Percentiles rank a stretch among this genome's conserved stretches.
phyloP scores from a whole-genome alignment of 2,888 invertebrate species.

The Agrochola litura region DNA sequence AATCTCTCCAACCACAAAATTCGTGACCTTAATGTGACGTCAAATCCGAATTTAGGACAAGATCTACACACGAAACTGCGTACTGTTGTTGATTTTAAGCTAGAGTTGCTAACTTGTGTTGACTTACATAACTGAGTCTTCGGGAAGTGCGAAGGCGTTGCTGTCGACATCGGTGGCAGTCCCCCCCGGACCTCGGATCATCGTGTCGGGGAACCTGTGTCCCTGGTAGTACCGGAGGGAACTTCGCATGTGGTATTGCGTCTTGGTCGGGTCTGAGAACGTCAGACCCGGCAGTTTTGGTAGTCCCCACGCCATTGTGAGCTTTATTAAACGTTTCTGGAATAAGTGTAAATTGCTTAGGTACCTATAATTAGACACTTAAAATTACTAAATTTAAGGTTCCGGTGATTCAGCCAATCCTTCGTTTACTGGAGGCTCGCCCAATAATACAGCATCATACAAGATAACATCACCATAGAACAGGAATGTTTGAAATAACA shows the following conservation, averaged over 20 bases:
- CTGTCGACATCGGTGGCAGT: conserved; percentile 91
- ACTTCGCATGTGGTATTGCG: conserved; percentile 91
- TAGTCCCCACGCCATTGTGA: conserved; percentile 90
- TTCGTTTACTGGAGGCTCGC: no score
- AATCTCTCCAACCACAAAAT: conserved; percentile 13
- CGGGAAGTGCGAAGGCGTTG: conserved; percentile 89
- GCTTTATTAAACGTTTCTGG: background rate
- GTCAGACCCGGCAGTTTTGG: conserved; percentile 93
- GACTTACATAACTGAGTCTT: conserved; percentile 89
- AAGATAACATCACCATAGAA: background rate
- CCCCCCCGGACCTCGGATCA: conserved; percentile 91
- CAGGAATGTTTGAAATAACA: background rate
- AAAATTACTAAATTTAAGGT: no score
- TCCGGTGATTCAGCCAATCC: no score
- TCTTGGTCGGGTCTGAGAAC: conserved; percentile 92
- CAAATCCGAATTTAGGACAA: conserved; percentile 26
- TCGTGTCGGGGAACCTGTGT: conserved; percentile 90
- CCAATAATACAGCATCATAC: no score
- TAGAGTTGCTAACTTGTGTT: conserved; percentile 32
- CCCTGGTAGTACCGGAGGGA: conserved; percentile 93
- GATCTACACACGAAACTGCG: background rate
- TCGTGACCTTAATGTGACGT: conserved; percentile 24
- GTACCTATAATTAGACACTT: no score
- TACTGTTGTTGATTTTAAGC: conserved; percentile 36
- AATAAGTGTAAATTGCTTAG: no score